A percentile compares a stretch with the other conserved stretches of the same genome.
phyloP scores from a whole-genome alignment of 2,797 vertebrate genomes.

The Megaceryle alcyon region DNA sequence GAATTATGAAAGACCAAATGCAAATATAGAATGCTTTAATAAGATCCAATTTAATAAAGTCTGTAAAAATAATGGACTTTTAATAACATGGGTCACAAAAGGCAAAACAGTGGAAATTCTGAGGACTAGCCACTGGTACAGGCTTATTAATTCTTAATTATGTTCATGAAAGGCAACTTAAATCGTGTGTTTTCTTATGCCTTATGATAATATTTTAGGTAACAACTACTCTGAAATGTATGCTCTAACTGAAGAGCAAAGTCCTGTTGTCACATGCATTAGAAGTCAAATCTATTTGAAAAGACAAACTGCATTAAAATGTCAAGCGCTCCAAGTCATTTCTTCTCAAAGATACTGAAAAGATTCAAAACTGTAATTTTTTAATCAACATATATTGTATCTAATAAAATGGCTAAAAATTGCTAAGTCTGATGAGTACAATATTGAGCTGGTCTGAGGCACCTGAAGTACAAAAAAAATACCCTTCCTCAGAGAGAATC shows the following conservation, averaged over 20 bases:
- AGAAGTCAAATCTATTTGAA: slow-evolving; percentile 81
- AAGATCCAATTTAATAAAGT: slow-evolving; percentile 99
- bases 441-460: neutral
- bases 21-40: slow-evolving; percentile 99
- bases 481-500: neutral
- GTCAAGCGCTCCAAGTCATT: slow-evolving; percentile 73
- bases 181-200: slow-evolving; percentile 83
- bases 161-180: slow-evolving; percentile 88
- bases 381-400: slow-evolving; percentile 34
- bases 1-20: slow-evolving; percentile 99
- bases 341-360: slow-evolving; percentile 75
- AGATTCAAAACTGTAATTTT: slow-evolving; percentile 64
- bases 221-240: slow-evolving; percentile 84
- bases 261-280: slow-evolving; percentile 77
- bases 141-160: slow-evolving; percentile 90
- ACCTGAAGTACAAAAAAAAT: neutral
- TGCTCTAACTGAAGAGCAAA: slow-evolving; percentile 80
- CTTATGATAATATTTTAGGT: slow-evolving; percentile 86
- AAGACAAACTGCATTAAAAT: slow-evolving; percentile 81
- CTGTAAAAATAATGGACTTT: slow-evolving; percentile 94
- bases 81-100: slow-evolving; percentile 89
- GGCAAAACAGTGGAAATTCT: slow-evolving; percentile 89
- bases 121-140: slow-evolving; percentile 84
- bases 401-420: slow-evolving; percentile 35
- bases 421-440: neutral